These are phyloP conservation scores for Drosophila subobscura DNA, from an alignment of 1,140 invertebrate genomes.

Conservation along the genomic window DNA sequence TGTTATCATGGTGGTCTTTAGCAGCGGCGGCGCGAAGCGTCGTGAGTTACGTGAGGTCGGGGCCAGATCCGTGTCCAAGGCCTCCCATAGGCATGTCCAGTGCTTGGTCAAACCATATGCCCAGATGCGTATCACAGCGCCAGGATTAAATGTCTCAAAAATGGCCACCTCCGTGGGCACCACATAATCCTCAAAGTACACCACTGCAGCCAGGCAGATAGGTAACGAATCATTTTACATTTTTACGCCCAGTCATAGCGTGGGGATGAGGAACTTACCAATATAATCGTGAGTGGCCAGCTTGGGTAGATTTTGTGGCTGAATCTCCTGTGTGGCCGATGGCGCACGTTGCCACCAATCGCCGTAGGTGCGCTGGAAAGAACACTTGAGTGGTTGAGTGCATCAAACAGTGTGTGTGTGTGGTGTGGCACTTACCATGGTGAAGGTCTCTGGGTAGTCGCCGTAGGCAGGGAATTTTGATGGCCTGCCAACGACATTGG, in stretches of 20 bases:
- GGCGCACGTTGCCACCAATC: conserved; percentile 93
- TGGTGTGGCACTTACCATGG: conserved; percentile 87
- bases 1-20: conserved; percentile 83
- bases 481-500: conserved; percentile 92
- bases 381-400: neutral
- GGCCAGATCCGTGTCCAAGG: conserved; percentile 83
- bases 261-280: conserved; percentile 85
- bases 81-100: conserved; percentile 92
- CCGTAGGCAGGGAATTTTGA: conserved; percentile 94
- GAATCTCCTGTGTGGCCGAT: conserved; percentile 88
- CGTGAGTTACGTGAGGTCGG: conserved; percentile 85
- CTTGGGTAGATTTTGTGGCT: conserved; percentile 88
- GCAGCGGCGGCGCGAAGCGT: conserved; percentile 90
- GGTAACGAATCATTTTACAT: no score
- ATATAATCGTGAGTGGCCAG: conserved; percentile 93
- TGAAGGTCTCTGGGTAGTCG: conserved; percentile 94
- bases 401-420: conserved; percentile 8
- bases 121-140: conserved; percentile 92
- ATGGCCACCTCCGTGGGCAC: conserved; percentile 91
- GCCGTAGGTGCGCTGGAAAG: conserved; percentile 92
- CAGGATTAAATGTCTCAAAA: conserved; percentile 96
- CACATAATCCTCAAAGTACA: conserved; percentile 90
- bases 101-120: conserved; percentile 85
- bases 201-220: conserved; percentile 85
- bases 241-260: no score